Percentiles rank a stretch among this genome's conserved stretches.
phyloP scores from a whole-genome alignment of 2,888 invertebrate species.

The Mimas tiliae region DNA sequence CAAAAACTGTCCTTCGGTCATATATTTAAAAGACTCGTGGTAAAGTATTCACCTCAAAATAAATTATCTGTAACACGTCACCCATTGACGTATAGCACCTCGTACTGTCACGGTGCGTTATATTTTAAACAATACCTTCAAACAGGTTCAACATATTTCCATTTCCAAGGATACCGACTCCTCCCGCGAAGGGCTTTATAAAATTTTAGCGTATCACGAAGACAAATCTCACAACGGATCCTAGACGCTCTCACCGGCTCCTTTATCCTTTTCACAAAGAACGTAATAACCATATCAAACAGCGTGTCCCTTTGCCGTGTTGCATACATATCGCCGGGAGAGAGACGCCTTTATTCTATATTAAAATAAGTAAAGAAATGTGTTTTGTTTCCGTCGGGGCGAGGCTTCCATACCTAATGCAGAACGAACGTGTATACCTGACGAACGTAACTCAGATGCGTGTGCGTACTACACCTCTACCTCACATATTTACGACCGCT shows the following conservation, averaged over 20 bases:
- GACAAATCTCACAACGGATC: conserved; percentile 73
- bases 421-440: conserved; percentile 26
- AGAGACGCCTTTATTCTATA: conserved; percentile 67
- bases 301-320: conserved; percentile 78
- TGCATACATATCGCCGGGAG: conserved; percentile 77
- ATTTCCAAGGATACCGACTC: conserved; percentile 71
- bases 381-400: conserved; percentile 75
- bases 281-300: conserved; percentile 85
- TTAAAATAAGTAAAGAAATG: conserved; percentile 78
- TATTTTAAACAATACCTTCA: conserved; percentile 54
- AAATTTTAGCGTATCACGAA: conserved; percentile 80
- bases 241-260: conserved; percentile 67
- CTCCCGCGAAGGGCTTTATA: conserved; percentile 50
- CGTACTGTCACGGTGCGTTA: conserved; percentile 71
- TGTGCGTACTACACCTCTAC: background rate
- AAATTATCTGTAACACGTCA: conserved; percentile 43
- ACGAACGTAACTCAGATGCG: background rate
- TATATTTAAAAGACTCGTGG: conserved; percentile 1
- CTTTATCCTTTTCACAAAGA: conserved; percentile 78
- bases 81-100: conserved; percentile 61
- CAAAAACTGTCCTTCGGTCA: background rate
- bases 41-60: conserved; percentile 33
- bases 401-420: conserved; percentile 73
- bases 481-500: conserved; percentile 24
- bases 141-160: conserved; percentile 74